Percentiles rank a stretch among this genome's conserved stretches.
Evolutionary conservation across 2,797 vertebrate species (phyloP).

Genomic region (Acanthornis magna): DNA sequence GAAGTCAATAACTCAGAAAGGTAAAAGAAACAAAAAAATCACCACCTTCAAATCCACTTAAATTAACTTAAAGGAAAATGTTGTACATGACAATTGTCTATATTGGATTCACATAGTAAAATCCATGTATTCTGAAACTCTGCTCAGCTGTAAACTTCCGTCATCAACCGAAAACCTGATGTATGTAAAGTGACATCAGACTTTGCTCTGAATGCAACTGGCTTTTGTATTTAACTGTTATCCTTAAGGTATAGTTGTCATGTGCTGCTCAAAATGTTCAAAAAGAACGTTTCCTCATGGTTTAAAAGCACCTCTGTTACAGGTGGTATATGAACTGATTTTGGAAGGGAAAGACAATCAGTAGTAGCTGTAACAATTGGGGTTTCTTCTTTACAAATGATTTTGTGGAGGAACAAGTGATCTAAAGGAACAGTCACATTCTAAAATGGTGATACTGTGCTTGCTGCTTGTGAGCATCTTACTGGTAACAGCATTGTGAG

Average conservation of each 20-base stretch:
- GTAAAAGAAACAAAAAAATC: background rate
- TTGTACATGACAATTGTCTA: background rate
- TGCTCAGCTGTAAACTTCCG: background rate
- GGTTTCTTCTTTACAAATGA: background rate
- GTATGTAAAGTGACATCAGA: background rate
- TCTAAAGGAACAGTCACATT: background rate
- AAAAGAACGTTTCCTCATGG: accelerated
- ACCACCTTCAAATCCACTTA: background rate
- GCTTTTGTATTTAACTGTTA: background rate
- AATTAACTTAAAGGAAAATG: background rate
- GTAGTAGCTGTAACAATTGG: background rate
- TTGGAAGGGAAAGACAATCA: background rate
- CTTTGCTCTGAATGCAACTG: background rate
- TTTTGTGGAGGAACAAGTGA: background rate
- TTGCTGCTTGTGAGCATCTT: background rate
- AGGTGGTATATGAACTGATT: background rate
- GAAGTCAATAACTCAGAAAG: background rate
- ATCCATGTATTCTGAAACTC: background rate
- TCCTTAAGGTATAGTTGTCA: background rate
- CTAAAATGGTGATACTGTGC: background rate
- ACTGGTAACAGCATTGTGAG: background rate
- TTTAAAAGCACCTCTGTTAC: background rate
- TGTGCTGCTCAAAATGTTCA: background rate
- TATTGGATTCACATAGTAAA: background rate
- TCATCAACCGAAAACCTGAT: background rate